Percentiles rank a stretch among this genome's conserved stretches.
phyloP scores from a whole-genome alignment of 2,113 vertebrate genomes.

The Telmatochromis sp. region DNA sequence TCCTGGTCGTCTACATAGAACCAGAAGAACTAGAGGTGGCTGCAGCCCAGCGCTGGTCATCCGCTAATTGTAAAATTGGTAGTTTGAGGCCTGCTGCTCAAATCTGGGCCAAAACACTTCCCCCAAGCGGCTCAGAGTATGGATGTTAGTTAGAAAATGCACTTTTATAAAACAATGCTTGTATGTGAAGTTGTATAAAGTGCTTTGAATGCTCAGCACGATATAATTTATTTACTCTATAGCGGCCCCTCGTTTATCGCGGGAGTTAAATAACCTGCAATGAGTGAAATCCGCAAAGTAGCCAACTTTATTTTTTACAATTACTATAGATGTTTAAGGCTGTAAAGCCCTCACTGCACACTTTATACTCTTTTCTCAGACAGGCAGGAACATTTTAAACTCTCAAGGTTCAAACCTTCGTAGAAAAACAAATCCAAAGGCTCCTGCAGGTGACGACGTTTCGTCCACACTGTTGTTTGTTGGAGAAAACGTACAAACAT shows the following conservation, averaged over 20 bases:
- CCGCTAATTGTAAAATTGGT: neutral
- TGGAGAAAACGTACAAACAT: too few relatives aligned
- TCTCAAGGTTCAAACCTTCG: accelerated
- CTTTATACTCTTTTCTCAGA: neutral
- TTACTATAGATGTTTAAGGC: neutral
- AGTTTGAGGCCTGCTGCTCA: neutral
- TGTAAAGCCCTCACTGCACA: neutral
- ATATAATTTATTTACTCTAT: neutral
- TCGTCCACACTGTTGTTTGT: too few relatives aligned
- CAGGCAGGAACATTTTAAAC: neutral
- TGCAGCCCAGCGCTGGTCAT: neutral
- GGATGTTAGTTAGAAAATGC: neutral
- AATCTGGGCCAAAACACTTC: neutral
- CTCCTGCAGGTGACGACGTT: accelerated
- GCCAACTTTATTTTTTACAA: neutral
- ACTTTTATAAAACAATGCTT: neutral
- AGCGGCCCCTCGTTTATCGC: accelerated
- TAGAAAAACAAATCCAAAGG: accelerated
- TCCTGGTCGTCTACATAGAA: neutral
- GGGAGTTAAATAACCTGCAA: neutral
- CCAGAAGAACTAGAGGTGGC: accelerated
- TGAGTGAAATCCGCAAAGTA: neutral
- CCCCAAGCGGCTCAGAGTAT: accelerated
- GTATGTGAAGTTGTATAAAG: neutral
- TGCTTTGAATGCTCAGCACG: neutral